Base-by-base conservation (phyloP, 2,797 vertebrate species). In the Arnoldichthys spilopterus region DNA sequence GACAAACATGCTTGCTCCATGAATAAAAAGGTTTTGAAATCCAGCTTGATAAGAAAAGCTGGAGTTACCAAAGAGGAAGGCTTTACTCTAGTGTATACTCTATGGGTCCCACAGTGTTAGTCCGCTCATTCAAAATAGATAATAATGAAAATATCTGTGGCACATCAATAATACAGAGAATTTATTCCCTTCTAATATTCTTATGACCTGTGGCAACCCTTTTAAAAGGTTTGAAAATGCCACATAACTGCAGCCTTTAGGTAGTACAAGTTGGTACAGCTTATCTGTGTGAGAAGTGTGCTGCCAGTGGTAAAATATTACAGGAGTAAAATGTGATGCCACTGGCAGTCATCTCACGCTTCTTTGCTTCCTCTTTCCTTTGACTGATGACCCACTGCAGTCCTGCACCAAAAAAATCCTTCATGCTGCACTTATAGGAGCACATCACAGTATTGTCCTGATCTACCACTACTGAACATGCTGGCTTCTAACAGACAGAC, bases 361-460 rank as follows among this genome's bases (percentile, higher is more conserved):
- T 63, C 40, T 30, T 16, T 43, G 24, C 56, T 43, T 22, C 22
- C 7, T 43, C 30, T 51, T 20, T 12, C 45, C 3, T 37, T 37
- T 22, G 69, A 71, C 30, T n/a, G 68, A 71, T 53, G 69, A 37
- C 49, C 51, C 51, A 12, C 69, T 56, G 69, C 69, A 56, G 69
- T 56, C 30, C 13, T 56, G 49, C 32, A 40, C 47, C 45, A 53
- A 13, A 3, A n/a, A 53, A 37, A 71, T 71, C 47, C 45, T 18
- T 51, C 67, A 64, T 20, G 59, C 66, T 28, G 43, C 66, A 28
- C 40, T 49, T 24, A 22, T 4, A 67, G 22, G 37, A 13, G 37
- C 64, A 24, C 58, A 32, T 9, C 30, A 20, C 37, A 15, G 20
- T 24, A 15, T 12, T 22, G 63, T 24, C 63, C 22, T 45, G 9